Base-by-base conservation (phyloP, 2,888 invertebrate species). In the Pseudolycoriella hygida region DNA sequence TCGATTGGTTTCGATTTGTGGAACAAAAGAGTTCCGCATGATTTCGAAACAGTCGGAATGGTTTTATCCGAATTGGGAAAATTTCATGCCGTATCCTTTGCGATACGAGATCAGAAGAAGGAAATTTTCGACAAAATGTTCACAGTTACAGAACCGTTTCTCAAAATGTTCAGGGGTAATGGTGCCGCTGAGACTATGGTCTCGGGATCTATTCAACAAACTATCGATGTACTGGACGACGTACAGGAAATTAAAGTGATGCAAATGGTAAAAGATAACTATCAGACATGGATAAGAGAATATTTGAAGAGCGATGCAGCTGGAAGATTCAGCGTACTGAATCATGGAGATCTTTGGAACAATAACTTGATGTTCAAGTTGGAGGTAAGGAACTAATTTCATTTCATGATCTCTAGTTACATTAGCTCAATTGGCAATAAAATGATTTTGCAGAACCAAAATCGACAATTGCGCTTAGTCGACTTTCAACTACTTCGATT, bases 401-500 rank as follows among this genome's bases (percentile, higher is more conserved):
- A 10, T 31, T 31, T 31, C 8, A 31, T 8, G 11, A 31, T 10
- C n/a, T n/a, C n/a, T n/a, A n/a, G n/a, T n/a, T 31, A 31, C 11
- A 10, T 31, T 31, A 10, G n/a, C n/a, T n/a, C n/a, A n/a, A n/a
- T n/a, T n/a, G n/a, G n/a, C n/a, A n/a, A n/a, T n/a, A n/a, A n/a
- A n/a, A n/a, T n/a, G n/a, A n/a, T n/a, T n/a, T n/a, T n/a, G n/a
- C n/a, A n/a, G n/a, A n/a, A 25, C 8, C 25, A 25, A 8, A 4
- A 8, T 25, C 25, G 8, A 25, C 25, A 25, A 25, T 53, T 53
- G 2, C 52, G 57, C 14, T 51, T 63, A 1, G 53, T 62, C 30
- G 63, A 63, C 46, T 63, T 61, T 61, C 62, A 63, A 50, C 49
- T 63, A 5, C 51, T 57, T 47, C 56, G 61, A 10, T 62, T 59